Evolutionary conservation across 2,113 vertebrate genomes (phyloP).

Genomic region (Ursus arctos): DNA sequence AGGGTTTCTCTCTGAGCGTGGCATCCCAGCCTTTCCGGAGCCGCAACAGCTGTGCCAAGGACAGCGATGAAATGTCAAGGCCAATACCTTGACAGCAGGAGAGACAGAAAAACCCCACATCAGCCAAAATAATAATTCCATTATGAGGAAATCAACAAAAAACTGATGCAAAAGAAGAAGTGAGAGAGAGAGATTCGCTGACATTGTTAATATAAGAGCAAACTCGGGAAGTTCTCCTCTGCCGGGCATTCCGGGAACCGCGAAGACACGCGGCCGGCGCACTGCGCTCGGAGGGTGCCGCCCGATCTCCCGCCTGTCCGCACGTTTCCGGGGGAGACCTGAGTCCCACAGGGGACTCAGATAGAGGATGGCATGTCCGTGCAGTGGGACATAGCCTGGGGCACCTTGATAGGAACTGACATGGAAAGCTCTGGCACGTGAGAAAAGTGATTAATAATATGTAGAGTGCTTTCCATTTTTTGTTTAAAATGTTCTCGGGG

Average conservation of each 20-base stretch:
- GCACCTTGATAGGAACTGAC: neutral
- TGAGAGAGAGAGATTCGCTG: neutral
- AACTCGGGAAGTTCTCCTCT: neutral
- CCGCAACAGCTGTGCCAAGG: neutral
- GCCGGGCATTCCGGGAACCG: rapidly evolving
- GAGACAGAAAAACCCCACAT: neutral
- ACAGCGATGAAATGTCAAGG: neutral
- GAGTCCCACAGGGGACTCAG: neutral
- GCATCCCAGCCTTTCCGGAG: neutral
- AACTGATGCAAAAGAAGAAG: neutral
- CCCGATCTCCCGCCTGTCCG: neutral
- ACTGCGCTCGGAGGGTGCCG: neutral
- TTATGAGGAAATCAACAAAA: neutral
- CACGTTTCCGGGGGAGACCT: neutral
- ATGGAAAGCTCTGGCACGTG: neutral
- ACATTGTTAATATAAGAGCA: neutral
- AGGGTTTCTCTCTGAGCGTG: rapidly evolving
- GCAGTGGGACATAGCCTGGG: neutral
- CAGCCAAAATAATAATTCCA: neutral
- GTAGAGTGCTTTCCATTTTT: neutral
- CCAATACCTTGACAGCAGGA: neutral
- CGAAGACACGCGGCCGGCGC: rapidly evolving
- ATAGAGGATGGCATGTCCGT: neutral
- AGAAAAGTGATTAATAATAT: no score
- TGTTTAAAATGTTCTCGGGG: neutral